Conservation (phyloP, 2,797 vertebrate genomes). For the Varecia variegata region DNA sequence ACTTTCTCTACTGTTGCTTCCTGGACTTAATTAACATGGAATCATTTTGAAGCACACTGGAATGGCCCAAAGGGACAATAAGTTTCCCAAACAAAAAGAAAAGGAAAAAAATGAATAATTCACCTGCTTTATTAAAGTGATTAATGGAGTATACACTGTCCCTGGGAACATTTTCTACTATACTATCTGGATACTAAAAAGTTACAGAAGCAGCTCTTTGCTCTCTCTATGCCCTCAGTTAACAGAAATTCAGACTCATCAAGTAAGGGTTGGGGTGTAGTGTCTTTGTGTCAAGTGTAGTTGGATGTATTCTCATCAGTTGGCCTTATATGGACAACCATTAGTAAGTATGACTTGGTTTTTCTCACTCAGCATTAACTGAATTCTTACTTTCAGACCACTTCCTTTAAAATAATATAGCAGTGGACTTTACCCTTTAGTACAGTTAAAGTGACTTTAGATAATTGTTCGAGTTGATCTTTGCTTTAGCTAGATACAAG, state of each 20-base stretch:
- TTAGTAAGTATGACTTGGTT: background rate
- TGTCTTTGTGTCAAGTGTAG: background rate
- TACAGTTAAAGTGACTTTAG: background rate
- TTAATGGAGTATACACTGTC: slow-evolving; percentile 58
- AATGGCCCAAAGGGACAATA: slow-evolving; percentile 91
- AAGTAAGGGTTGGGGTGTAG: background rate
- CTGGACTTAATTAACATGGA: too few species aligned
- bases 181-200: slow-evolving; percentile 69
- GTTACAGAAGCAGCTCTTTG: slow-evolving; percentile 72
- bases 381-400: slow-evolving; percentile 3
- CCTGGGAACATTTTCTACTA: slow-evolving; percentile 80
- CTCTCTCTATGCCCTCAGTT: slow-evolving; percentile 64
- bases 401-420: background rate
- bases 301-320: background rate
- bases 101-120: slow-evolving; percentile 96
- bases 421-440: slow-evolving; percentile 26
- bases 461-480: background rate
- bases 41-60: too few species aligned
- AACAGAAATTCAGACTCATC: slow-evolving; percentile 54
- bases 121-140: slow-evolving; percentile 28
- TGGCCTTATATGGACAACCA: background rate
- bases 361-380: background rate
- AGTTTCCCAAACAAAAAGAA: slow-evolving; percentile 96
- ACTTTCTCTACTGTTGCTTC: too few species aligned
- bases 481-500: background rate